Conservation (phyloP, 1,140 invertebrate species). For the Hestina assimilis region DNA sequence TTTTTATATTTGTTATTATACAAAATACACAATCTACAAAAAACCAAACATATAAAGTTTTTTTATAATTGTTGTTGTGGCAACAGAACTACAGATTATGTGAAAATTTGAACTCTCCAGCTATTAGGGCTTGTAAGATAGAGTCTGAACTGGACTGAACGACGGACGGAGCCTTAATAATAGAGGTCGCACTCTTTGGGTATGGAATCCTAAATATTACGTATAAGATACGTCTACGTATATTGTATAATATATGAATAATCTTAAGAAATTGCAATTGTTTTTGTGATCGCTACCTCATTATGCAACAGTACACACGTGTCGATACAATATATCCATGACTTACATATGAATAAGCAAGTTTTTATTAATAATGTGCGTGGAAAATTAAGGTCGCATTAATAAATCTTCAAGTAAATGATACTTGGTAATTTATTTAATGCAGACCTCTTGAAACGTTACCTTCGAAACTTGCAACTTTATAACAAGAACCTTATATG, state of each 20-base stretch:
- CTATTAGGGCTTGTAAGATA: too few relatives aligned
- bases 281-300: conserved; percentile 11
- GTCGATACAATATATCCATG: conserved; percentile 28
- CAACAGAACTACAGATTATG: too few relatives aligned
- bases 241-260: neutral
- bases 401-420: conserved; percentile 8
- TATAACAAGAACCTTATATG: too few relatives aligned
- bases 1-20: too few relatives aligned
- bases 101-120: too few relatives aligned
- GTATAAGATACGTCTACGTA: neutral
- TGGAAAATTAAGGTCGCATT: conserved; percentile 28
- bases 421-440: conserved; percentile 5
- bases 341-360: conserved; percentile 36
- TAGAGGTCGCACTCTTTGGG: too few relatives aligned
- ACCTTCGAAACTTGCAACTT: too few relatives aligned
- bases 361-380: conserved; percentile 31
- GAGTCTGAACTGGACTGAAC: too few relatives aligned
- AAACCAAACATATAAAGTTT: too few relatives aligned
- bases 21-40: too few relatives aligned
- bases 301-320: conserved; percentile 28
- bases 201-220: neutral
- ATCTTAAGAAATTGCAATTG: conserved; percentile 9
- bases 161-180: too few relatives aligned
- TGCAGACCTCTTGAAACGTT: neutral
- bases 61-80: too few relatives aligned